Evolutionary conservation across 1,140 invertebrate genomes (phyloP), one percentile per base, ranked within the genome.

Genomic region (honey bee (Apis mellifera)): DNA sequence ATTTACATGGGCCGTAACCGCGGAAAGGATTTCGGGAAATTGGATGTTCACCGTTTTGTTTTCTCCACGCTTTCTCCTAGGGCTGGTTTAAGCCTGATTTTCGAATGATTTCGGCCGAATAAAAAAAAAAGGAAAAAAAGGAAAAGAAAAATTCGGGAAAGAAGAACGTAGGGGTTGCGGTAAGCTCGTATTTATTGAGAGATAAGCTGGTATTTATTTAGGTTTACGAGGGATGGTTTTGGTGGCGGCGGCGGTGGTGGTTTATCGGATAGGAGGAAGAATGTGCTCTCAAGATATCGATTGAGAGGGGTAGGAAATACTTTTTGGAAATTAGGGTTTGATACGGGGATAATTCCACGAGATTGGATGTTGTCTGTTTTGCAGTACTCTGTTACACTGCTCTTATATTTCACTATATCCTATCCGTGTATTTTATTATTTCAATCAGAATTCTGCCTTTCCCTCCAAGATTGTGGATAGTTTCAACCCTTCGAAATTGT

Each of bases 1-100:
- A 77, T 77, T 77, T 77, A 76, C 60, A 65, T 76, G 26, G 60
- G 50, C 50, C 62, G 50, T 76, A 76, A 65, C 74, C 26, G 26
- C 74, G 60, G n/a, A 48, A 52, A 76, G 42, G 62, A 17, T 48
- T 50, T 57, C 55, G 42, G 17, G 62, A 48, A 55, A 77, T 77
- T 77, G 75, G 50, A 77, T 19, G 75, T 42, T 77, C n/a, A 55
- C 60, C 12, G 19, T 19, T 76, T 54, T 21, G 19, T 65, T 65
- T 11, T 42, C 32, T 4, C 50, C 32, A 9, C 32, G 1, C 23
- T 55, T n/a, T n/a, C n/a, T 11, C 0, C 9, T 42, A 3, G 5
- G 9, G 26, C 52, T 2, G 19, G 13, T 9, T 64, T 19, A 32
- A 15, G 9, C 26, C 23, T 32, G 50, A 55, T 55, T 32, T 26